phyloP scores from a whole-genome alignment of 37 sponge, comb jelly and placozoan species.

The Beroe forskalii region DNA sequence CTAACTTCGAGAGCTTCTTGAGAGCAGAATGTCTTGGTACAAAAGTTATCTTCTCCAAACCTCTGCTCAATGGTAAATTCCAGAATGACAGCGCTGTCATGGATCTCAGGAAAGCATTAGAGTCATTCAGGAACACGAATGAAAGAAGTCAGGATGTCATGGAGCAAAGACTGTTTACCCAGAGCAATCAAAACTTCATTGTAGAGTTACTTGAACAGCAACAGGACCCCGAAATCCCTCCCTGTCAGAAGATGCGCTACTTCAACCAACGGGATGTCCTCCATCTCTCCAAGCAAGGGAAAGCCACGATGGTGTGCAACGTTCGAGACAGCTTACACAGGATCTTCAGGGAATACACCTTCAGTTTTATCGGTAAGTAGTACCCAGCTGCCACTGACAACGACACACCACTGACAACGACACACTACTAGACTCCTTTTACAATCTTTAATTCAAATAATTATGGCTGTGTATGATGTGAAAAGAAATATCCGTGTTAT shows the following conservation, averaged over 20 bases:
- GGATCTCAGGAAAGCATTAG: neutral
- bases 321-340: neutral
- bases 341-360: neutral
- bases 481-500: too few relatives aligned
- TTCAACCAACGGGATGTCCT: neutral
- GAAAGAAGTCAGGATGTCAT: neutral
- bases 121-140: neutral
- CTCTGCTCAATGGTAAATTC: neutral
- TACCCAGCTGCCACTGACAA: too few relatives aligned
- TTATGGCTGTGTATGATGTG: too few relatives aligned
- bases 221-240: too few relatives aligned
- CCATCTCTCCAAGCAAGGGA: neutral
- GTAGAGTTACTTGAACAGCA: too few relatives aligned
- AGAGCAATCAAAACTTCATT: neutral
- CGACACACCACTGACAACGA: too few relatives aligned
- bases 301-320: neutral
- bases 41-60: neutral
- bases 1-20: neutral
- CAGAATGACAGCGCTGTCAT: neutral
- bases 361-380: too few relatives aligned
- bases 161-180: neutral
- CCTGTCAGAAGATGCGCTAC: neutral
- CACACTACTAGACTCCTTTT: too few relatives aligned
- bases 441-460: too few relatives aligned
- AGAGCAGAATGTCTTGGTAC: neutral